phyloP scores from a whole-genome alignment of 2,113 vertebrate species.

The Amazona guildingii region DNA sequence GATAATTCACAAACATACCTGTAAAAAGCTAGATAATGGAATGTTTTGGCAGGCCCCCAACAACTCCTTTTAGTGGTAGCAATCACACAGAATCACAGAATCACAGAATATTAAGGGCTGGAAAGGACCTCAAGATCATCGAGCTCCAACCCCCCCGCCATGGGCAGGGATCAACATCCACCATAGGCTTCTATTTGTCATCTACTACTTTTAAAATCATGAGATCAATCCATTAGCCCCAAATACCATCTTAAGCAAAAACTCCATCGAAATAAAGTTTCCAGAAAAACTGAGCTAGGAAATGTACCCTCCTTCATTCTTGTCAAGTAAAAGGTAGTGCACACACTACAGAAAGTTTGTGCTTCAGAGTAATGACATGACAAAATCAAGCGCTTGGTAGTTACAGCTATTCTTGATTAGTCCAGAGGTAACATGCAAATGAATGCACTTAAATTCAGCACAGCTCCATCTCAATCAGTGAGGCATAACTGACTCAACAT shows the following conservation, averaged over 20 bases:
- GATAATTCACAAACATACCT: conserved; percentile 27
- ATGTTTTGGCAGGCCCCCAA: neutral
- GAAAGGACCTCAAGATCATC: no score
- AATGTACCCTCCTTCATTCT: neutral
- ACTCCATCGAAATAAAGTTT: neutral
- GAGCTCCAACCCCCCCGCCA: no score
- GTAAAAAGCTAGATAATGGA: neutral
- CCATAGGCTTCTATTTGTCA: neutral
- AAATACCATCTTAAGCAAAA: neutral
- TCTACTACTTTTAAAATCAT: neutral
- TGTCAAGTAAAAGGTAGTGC: neutral
- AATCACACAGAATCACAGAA: no score
- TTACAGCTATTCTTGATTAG: conserved; percentile 2
- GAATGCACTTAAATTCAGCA: neutral
- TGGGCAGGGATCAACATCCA: no score
- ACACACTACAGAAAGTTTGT: neutral
- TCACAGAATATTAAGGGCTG: no score
- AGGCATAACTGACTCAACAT: conserved; percentile 15
- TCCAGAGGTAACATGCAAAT: conserved; percentile 9
- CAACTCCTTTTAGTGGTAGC: neutral
- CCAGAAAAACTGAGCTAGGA: neutral
- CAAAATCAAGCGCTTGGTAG: neutral
- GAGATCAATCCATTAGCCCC: neutral
- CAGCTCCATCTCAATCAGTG: conserved; percentile 2
- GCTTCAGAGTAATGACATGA: neutral